phyloP scores from a whole-genome alignment of 1,140 invertebrate species.

The Ditylenchus dipsaci region DNA sequence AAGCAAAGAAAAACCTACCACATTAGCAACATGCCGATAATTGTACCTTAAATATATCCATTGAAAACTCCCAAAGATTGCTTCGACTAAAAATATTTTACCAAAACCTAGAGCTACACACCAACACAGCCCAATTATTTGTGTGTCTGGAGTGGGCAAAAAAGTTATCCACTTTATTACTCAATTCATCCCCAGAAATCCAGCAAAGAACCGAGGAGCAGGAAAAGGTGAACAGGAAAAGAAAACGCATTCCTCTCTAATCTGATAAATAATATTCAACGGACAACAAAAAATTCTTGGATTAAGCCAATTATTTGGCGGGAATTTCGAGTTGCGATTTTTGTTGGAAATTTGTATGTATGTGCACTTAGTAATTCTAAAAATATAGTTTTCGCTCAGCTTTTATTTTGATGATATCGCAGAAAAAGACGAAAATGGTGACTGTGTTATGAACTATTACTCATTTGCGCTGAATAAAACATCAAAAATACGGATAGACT shows the following conservation, averaged over 20 bases:
- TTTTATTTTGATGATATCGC: no score
- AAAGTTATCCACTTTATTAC: constrained; percentile 13
- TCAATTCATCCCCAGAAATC: background rate
- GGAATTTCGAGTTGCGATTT: background rate
- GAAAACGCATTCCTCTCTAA: background rate
- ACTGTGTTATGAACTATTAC: no score
- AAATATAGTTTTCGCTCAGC: no score
- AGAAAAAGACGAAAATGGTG: no score
- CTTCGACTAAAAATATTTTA: no score
- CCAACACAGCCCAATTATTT: constrained; percentile 98
- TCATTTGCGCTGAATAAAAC: no score
- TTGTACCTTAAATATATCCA: constrained; percentile 91
- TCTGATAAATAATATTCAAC: background rate
- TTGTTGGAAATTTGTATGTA: no score
- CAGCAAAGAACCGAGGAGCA: background rate
- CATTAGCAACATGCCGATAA: constrained; percentile 97
- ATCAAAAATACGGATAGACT: no score
- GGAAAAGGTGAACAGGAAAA: background rate
- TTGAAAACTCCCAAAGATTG: constrained; percentile 69
- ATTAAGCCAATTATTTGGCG: background rate
- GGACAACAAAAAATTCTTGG: background rate
- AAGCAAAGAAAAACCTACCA: constrained; percentile 60
- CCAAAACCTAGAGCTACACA: constrained; percentile 97
- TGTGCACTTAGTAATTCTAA: no score
- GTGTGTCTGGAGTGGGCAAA: constrained; percentile 68